These are phyloP conservation scores for Platorchestia sp. DNA, from an alignment of 1,140 invertebrate genomes.

Conservation along the genomic window DNA sequence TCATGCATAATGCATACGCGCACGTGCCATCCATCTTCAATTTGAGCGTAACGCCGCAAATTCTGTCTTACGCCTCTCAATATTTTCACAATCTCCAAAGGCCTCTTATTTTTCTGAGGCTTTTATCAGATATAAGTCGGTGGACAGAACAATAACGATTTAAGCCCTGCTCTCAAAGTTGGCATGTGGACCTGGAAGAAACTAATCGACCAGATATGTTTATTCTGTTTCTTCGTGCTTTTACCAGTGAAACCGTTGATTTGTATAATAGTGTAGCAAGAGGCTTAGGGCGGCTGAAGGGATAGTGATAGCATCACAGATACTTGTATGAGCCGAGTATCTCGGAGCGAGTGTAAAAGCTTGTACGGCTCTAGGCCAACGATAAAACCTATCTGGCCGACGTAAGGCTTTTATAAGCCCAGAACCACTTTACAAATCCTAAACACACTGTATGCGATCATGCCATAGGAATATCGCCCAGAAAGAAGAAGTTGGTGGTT, in stretches of 20 bases:
- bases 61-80: slow-evolving; percentile 2
- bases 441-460: background rate
- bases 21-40: slow-evolving; percentile 9
- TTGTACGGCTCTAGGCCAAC: background rate
- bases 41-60: slow-evolving; percentile 27
- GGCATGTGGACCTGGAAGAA: background rate
- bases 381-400: slow-evolving; percentile 18
- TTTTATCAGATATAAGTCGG: background rate
- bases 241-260: slow-evolving; percentile 43
- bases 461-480: background rate
- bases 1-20: background rate
- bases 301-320: slow-evolving; percentile 27
- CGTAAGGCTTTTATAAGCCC: slow-evolving; percentile 39
- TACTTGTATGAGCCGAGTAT: slow-evolving; percentile 32
- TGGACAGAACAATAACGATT: slow-evolving; percentile 32
- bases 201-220: slow-evolving; percentile 40
- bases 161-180: slow-evolving; percentile 33
- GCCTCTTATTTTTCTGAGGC: background rate
- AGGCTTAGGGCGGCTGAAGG: slow-evolving; percentile 17
- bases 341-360: slow-evolving; percentile 10
- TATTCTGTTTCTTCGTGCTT: slow-evolving; percentile 29
- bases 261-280: slow-evolving; percentile 37
- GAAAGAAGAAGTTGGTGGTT: background rate
- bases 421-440: background rate
- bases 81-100: background rate